phyloP scores from a whole-genome alignment of 2,113 vertebrate species.

The Laticauda laticaudata region DNA sequence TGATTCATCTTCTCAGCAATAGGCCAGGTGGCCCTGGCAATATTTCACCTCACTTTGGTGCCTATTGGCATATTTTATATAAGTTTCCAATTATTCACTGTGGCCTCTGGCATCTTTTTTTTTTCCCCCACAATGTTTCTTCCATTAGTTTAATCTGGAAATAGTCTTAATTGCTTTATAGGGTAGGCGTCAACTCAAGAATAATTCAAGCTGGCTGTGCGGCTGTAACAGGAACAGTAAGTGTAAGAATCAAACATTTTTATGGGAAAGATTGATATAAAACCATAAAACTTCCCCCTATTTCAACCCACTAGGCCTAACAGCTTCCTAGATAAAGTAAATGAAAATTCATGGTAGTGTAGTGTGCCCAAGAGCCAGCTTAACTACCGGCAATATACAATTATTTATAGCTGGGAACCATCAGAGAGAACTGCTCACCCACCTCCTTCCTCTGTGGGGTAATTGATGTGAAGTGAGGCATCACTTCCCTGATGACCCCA shows the following conservation, averaged over 20 bases:
- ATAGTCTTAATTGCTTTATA: background rate
- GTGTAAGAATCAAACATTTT: background rate
- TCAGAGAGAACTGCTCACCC: slow-evolving; percentile 76
- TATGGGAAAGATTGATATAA: slow-evolving; percentile 40
- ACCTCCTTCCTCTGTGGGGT: slow-evolving; percentile 83
- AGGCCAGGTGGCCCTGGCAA: background rate
- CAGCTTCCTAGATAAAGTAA: slow-evolving; percentile 65
- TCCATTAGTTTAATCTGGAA: background rate
- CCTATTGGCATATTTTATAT: background rate
- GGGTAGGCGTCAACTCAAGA: background rate
- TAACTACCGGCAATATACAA: slow-evolving; percentile 69
- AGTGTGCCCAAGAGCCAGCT: slow-evolving; percentile 72
- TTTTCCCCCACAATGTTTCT: background rate
- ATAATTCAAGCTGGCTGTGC: background rate
- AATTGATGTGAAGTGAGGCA: slow-evolving; percentile 91
- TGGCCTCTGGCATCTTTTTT: background rate
- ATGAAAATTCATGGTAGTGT: slow-evolving; percentile 71
- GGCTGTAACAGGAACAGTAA: background rate
- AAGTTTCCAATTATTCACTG: background rate
- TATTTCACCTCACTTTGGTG: background rate
- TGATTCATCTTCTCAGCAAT: background rate
- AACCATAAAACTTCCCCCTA: slow-evolving; percentile 33
- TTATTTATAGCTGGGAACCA: slow-evolving; percentile 86
- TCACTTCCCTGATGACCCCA: slow-evolving; percentile 77
- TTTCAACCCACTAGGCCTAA: slow-evolving; percentile 57